These are phyloP conservation scores for Spheniscus mendiculus DNA, from an alignment of 2,113 vertebrate genomes.

Conservation along the genomic window DNA sequence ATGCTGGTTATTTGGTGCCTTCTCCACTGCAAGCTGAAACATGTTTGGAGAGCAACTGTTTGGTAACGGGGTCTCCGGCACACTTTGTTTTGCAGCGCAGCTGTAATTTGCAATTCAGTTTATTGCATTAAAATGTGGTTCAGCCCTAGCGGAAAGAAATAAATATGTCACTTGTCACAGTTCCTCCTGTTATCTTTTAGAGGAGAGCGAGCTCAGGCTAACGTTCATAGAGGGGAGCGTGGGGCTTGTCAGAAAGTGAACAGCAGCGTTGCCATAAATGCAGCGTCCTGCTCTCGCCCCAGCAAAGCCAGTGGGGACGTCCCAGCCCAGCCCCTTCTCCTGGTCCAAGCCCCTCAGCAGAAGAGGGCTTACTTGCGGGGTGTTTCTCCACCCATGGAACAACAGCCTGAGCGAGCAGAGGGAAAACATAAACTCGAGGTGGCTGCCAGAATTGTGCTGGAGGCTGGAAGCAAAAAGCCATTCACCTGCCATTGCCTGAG, in stretches of 20 bases:
- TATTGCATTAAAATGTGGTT: background rate
- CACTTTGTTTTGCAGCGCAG: background rate
- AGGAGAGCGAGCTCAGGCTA: background rate
- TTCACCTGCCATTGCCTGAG: background rate
- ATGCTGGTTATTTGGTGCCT: background rate
- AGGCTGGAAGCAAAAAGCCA: background rate
- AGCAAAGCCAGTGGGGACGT: background rate
- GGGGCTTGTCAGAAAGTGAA: background rate
- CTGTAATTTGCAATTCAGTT: background rate
- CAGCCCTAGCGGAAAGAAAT: background rate
- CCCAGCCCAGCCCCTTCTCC: background rate
- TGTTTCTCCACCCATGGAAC: background rate
- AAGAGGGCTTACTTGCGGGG: background rate
- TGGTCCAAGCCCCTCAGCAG: background rate
- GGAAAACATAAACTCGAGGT: background rate
- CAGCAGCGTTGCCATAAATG: rapidly evolving
- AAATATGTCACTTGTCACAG: background rate
- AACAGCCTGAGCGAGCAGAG: background rate
- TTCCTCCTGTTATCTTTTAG: background rate
- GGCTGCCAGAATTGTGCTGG: background rate
- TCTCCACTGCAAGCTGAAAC: background rate
- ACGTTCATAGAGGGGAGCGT: rapidly evolving
- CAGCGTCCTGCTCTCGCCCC: background rate
- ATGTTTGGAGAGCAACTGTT: background rate
- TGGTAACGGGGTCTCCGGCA: background rate